Evolutionary conservation across 2,113 vertebrate genomes (phyloP), one percentile per base, ranked within the genome.

Genomic region (Tringa solitaria): DNA sequence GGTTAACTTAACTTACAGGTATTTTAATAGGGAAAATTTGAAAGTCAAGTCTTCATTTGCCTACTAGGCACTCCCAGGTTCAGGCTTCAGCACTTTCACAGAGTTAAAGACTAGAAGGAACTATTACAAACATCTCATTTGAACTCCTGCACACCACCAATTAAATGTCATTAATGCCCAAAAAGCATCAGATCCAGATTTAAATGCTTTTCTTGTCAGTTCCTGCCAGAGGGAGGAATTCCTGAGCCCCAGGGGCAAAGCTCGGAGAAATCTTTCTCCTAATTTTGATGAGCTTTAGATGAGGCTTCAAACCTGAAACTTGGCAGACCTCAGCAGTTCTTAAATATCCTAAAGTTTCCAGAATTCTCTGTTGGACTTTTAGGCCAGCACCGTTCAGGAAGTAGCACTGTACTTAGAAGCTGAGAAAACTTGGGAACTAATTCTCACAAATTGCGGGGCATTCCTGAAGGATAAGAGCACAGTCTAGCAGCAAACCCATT

Each of bases 401-500:
- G 35, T 0, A 64, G 23, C 56, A 53, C 1, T 45, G 54, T 18
- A 51, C 30, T 60, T 8, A n/a, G 59, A 43, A 70, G 43, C 33
- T 32, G 56, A 82, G 74, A 74, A 74, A 74, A 35, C n/a, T 16
- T 63, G 41, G 61, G 23, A 76, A 73, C 30, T 30, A 82, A 48
- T 33, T 63, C 37, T 48, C 56, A 43, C 27, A 46, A 26, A 70
- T 35, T 56, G 64, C 68, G 77, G 57, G 72, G 35, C 33, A 65
- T 7, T 95, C 81, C 87, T 70, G 33, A 51, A 60, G 56, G 60
- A 14, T 30, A 81, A 68, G 28, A 64, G 83, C 90, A 91, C 72
- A 92, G 20, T 10, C 68, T 72, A 87, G 43, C 80, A 93, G 83
- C 89, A 95, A 93, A 92, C 61, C 77, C 81, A 61, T 23, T 79